Percentiles rank a stretch among this genome's conserved stretches.
Conservation (phyloP, 2,113 vertebrate genomes). For the Acrocephalus arundinaceus region DNA sequence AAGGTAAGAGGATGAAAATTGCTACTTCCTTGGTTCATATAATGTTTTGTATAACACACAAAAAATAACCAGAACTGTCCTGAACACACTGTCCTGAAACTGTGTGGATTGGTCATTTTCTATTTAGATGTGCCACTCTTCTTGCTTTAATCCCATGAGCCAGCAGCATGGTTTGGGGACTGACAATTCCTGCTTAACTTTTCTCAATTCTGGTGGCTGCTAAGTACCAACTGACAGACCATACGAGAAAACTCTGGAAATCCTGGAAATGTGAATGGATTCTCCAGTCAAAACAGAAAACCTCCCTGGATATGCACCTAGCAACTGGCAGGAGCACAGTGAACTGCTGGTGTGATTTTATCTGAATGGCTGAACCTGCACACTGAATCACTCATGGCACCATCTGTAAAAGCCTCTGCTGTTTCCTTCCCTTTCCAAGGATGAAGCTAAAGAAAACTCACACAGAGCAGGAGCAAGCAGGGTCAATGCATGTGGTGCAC, state of each 20-base stretch:
- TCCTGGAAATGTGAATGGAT: not conserved
- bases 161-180: not conserved
- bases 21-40: not conserved
- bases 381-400: not conserved
- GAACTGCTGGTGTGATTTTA: not conserved
- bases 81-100: not conserved
- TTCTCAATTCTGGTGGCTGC: not conserved
- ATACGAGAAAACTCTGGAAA: not conserved
- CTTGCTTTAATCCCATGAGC: not conserved
- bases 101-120: not conserved
- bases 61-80: not conserved
- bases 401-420: not conserved
- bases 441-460: not conserved
- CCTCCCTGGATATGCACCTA: not conserved
- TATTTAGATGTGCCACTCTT: not conserved
- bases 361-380: not conserved
- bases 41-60: not conserved
- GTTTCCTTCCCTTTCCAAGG: not conserved
- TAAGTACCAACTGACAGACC: not conserved
- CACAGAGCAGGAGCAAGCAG: not conserved
- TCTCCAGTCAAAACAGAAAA: constrained; percentile 50
- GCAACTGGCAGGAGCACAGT: not conserved
- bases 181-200: not conserved
- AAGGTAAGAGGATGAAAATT: not conserved
- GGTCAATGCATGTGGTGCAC: not conserved